phyloP scores from a whole-genome alignment of 2,888 invertebrate species.

The Tuberolachnus salignus region DNA sequence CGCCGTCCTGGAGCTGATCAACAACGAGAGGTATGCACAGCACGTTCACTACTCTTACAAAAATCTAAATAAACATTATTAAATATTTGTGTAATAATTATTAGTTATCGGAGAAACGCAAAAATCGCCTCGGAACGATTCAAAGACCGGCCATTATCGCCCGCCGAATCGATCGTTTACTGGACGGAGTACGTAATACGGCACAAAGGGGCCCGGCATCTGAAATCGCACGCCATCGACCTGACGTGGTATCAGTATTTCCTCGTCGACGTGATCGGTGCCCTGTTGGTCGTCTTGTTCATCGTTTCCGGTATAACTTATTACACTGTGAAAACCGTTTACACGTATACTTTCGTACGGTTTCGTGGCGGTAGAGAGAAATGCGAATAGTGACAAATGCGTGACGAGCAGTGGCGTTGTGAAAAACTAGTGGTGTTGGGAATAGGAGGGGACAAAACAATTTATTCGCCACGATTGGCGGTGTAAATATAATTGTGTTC shows the following conservation, averaged over 20 bases:
- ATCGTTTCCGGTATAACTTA: not conserved
- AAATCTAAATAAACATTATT: no score
- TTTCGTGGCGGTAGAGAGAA: not conserved
- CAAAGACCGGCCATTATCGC: slow-evolving; percentile 21
- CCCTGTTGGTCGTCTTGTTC: not conserved
- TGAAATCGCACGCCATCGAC: not conserved
- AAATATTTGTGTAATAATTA: not conserved
- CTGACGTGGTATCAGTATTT: slow-evolving; percentile 25
- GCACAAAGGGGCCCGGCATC: not conserved
- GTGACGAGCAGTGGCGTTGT: no score
- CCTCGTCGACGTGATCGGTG: not conserved
- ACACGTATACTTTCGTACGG: not conserved
- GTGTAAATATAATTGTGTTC: no score
- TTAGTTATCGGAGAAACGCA: not conserved
- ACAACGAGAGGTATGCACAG: not conserved
- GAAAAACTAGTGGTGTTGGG: no score
- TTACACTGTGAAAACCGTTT: not conserved
- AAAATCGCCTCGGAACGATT: not conserved
- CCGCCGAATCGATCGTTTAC: not conserved
- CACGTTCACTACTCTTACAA: not conserved
- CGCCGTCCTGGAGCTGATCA: not conserved
- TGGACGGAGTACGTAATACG: slow-evolving; percentile 27
- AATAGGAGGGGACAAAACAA: no score
- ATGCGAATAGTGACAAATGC: not conserved
- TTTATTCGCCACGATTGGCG: no score